Percentiles rank a stretch among this genome's conserved stretches.
phyloP scores from a whole-genome alignment of 2,888 invertebrate genomes.

The Tolmerus cingulatus region DNA sequence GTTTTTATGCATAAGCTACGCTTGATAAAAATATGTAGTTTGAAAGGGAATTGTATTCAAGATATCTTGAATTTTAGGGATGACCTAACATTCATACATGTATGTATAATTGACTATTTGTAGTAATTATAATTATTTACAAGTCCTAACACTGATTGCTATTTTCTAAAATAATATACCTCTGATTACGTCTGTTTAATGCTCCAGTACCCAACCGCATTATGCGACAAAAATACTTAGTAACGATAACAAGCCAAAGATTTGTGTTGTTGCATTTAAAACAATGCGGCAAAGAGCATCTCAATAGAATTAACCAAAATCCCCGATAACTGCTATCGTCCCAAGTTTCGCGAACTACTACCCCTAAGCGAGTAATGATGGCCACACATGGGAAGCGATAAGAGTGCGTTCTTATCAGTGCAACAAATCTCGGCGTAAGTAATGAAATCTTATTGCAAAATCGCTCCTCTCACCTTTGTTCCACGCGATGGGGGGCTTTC shows the following conservation, averaged over 20 bases:
- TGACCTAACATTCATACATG: not conserved
- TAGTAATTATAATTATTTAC: not conserved
- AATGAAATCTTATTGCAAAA: not conserved
- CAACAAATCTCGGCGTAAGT: not conserved
- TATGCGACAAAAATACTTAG: not conserved
- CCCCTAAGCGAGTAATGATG: too few relatives aligned
- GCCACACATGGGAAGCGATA: not conserved
- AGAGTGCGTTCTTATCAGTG: not conserved
- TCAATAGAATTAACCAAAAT: not conserved
- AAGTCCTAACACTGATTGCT: not conserved
- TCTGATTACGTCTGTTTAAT: not conserved
- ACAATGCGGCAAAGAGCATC: not conserved
- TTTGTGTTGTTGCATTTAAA: not conserved
- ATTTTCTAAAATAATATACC: not conserved
- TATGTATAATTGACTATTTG: not conserved
- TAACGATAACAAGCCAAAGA: not conserved
- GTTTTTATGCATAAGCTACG: too few relatives aligned
- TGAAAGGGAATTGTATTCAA: not conserved
- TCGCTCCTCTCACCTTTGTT: constrained; percentile 67
- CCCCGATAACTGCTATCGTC: not conserved
- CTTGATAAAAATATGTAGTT: too few relatives aligned
- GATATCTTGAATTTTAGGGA: not conserved
- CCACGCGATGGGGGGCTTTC: constrained; percentile 80
- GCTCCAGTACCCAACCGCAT: not conserved
- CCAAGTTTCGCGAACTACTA: too few relatives aligned